A percentile compares a stretch with the other conserved stretches of the same genome.
Evolutionary conservation across 2,888 invertebrate genomes (phyloP).

Genomic region (Mechanitis messenoides): DNA sequence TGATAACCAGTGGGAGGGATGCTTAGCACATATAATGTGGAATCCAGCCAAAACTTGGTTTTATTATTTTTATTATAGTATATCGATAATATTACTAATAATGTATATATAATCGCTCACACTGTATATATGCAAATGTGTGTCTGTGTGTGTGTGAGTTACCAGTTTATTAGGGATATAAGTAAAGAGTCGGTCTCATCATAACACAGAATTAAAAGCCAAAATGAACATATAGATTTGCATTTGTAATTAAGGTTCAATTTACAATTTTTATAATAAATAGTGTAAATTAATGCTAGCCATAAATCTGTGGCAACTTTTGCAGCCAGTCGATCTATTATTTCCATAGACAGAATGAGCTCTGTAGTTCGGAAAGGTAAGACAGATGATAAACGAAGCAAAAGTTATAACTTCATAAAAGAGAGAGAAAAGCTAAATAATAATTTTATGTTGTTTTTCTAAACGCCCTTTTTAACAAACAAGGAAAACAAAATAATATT

Average conservation of each 20-base stretch:
- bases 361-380: slow-evolving; percentile 36
- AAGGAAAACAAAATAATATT: too few species aligned
- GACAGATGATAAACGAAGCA: slow-evolving; percentile 46
- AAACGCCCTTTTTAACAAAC: slow-evolving; percentile 5
- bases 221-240: too few species aligned
- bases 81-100: too few species aligned
- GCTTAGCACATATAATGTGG: slow-evolving; percentile 13
- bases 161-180: too few species aligned
- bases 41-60: not conserved
- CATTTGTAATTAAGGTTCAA: not conserved
- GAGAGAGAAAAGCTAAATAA: slow-evolving; percentile 9
- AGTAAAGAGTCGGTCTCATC: too few species aligned
- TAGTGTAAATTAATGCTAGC: slow-evolving; percentile 41
- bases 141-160: too few species aligned
- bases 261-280: slow-evolving; percentile 34
- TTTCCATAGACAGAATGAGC: slow-evolving; percentile 47
- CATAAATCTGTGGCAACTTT: slow-evolving; percentile 55
- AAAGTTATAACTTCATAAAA: slow-evolving; percentile 16
- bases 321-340: slow-evolving; percentile 51
- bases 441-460: not conserved
- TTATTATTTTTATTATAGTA: not conserved
- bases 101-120: too few species aligned
- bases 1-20: slow-evolving; percentile 18
- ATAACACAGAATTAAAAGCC: too few species aligned
- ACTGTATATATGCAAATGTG: too few species aligned